A percentile compares a stretch with the other conserved stretches of the same genome.
These are phyloP conservation scores for Caenorhabditis becei DNA, from an alignment of 2,888 invertebrate species.

Conservation along the genomic window DNA sequence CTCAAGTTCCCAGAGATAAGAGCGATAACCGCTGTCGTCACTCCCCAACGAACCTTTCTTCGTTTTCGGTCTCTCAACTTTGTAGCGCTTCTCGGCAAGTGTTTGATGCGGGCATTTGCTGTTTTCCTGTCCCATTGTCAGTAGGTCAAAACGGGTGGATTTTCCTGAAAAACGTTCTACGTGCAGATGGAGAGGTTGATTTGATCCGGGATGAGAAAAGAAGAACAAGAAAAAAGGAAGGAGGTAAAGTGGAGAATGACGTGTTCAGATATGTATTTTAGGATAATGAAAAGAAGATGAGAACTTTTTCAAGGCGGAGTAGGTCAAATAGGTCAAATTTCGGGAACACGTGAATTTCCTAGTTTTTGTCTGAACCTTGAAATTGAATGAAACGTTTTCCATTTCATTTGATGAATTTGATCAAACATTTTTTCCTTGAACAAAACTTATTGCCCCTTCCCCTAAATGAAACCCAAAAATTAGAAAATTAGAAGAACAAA, in stretches of 20 bases:
- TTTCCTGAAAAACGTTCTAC: conserved; percentile 33
- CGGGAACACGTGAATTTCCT: too few relatives aligned
- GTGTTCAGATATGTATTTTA: too few relatives aligned
- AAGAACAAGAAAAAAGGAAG: conserved; percentile 15
- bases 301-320: too few relatives aligned
- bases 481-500: too few relatives aligned
- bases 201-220: conserved; percentile 7
- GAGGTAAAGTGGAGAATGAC: background rate
- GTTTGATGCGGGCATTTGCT: conserved; percentile 68
- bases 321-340: too few relatives aligned
- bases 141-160: background rate
- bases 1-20: conserved; percentile 1
- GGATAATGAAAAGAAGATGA: too few relatives aligned
- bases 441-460: too few relatives aligned
- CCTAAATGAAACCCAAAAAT: too few relatives aligned
- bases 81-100: conserved; percentile 72
- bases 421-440: too few relatives aligned
- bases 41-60: conserved; percentile 54
- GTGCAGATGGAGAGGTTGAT: conserved; percentile 16
- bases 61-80: conserved; percentile 66
- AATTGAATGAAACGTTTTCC: too few relatives aligned
- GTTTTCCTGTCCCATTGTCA: conserved; percentile 68
- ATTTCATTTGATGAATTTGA: too few relatives aligned
- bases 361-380: too few relatives aligned
- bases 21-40: conserved; percentile 5